Percentiles rank a stretch among this genome's conserved stretches.
These are phyloP conservation scores for Leptinotarsa haldemani DNA, from an alignment of 2,888 invertebrate genomes.

Conservation along the genomic window DNA sequence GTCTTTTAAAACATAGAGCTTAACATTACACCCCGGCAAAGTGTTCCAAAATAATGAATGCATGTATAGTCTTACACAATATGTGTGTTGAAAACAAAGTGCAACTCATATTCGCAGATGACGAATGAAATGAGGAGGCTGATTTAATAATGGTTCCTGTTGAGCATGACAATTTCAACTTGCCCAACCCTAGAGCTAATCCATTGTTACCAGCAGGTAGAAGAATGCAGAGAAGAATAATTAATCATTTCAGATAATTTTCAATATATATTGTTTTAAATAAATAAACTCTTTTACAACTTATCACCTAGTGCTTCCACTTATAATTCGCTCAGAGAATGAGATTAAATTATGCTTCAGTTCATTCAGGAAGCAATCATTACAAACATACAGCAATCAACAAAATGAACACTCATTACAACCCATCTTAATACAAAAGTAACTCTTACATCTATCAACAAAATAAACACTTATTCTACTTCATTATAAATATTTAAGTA, in stretches of 20 bases:
- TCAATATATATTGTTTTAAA: background rate
- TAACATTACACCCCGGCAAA: constrained; percentile 37
- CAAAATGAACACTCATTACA: constrained; percentile 4
- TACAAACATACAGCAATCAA: background rate
- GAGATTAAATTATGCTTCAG: background rate
- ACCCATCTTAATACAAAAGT: background rate
- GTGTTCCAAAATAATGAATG: constrained; percentile 34
- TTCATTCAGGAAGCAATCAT: background rate
- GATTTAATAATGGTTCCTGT: constrained; percentile 11
- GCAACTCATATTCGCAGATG: constrained; percentile 1
- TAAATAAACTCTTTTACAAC: background rate
- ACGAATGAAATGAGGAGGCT: background rate
- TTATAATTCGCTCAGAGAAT: background rate
- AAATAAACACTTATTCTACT: constrained; percentile 3
- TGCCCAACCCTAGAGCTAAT: constrained; percentile 2
- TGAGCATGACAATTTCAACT: constrained; percentile 8
- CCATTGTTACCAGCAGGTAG: constrained; percentile 16
- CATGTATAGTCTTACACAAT: constrained; percentile 40
- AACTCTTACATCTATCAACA: constrained; percentile 2
- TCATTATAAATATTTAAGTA: background rate
- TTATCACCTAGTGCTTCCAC: background rate
- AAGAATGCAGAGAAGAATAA: constrained; percentile 17
- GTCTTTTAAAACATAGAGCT: constrained; percentile 38
- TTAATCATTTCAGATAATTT: constrained; percentile 10
- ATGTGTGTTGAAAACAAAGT: constrained; percentile 35